Percentiles rank a stretch among this genome's conserved stretches.
These are phyloP conservation scores for Andrena flavipes DNA, from an alignment of 2,888 invertebrate species.

Conservation along the genomic window DNA sequence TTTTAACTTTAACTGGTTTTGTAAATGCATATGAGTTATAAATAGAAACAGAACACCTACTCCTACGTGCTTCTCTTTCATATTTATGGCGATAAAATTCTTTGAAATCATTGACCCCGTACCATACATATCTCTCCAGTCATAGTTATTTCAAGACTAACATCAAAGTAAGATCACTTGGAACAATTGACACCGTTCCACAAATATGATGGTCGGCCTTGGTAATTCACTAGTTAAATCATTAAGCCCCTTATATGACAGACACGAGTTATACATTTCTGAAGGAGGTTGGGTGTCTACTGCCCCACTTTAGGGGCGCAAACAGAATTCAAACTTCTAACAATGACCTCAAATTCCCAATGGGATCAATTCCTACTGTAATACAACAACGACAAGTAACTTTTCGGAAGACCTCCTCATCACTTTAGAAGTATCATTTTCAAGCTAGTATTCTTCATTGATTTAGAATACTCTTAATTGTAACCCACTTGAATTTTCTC, in stretches of 20 bases:
- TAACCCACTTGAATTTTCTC: too few species aligned
- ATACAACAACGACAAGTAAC: not conserved
- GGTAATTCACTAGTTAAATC: conserved; percentile 35
- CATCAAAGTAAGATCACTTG: conserved; percentile 8
- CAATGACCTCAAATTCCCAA: not conserved
- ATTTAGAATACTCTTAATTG: not conserved
- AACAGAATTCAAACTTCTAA: not conserved
- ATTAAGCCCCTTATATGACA: conserved; percentile 17
- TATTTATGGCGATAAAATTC: not conserved
- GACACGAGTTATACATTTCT: conserved; percentile 30
- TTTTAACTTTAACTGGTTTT: too few species aligned
- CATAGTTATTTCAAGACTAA: conserved; percentile 16
- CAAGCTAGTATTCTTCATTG: too few species aligned
- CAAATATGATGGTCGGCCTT: conserved; percentile 32
- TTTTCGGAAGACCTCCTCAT: not conserved
- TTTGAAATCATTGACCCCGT: not conserved
- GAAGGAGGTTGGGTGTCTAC: not conserved
- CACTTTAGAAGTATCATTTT: not conserved
- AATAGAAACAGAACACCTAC: too few species aligned
- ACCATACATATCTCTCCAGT: not conserved
- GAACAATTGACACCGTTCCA: conserved; percentile 43
- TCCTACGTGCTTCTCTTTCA: too few species aligned
- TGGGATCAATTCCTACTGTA: not conserved
- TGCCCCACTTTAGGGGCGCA: not conserved
- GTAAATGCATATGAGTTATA: too few species aligned